Base-by-base conservation (phyloP, 2,888 invertebrate genomes). In the Rhamphomyia laevipes region DNA sequence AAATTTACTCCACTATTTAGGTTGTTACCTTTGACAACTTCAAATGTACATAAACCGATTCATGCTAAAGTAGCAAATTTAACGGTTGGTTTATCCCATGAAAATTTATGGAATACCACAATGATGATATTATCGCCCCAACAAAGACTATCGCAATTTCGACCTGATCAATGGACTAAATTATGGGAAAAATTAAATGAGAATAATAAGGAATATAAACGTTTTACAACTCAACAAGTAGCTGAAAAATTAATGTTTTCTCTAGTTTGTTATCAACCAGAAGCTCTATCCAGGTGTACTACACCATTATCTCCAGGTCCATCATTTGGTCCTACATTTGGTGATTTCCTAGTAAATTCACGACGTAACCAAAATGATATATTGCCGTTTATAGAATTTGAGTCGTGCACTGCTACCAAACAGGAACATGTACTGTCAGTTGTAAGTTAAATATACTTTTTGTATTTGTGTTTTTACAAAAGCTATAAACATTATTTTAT, bases 401-500 rank as follows among this genome's bases (percentile, higher is more conserved):
- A 90, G 67, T 84, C 83, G 38, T 89, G 89, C 64, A 89, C 90
- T 4, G 89, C 89, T 13, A 87, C 87, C 59, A 86, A 86, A 60
- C 88, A 90, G 67, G 90, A 90, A 61, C 89, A 89, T 63, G 82
- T 90, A 38, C 85, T 89, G 40, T 88, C 89, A 10, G 89, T 89
- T 64, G 86, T 86, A 58, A 71, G 76, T 51, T 12, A 17, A 11
- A 11, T 13, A 35, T 13, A n/a, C 11, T 30, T 23, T 27, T 35
- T 35, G 18, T n/a, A 37, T 4, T 15, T 37, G 37, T 11, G 33
- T 10, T 11, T 33, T 11, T 10, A 10, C 18, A 1, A 17, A 10
- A 11, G 9, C 2, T 23, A 30, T 12, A 23, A 31, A 31, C 31
- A 37, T 35, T 40, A 6, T 2, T 17, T 43, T 27, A 12, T 6